Evolutionary conservation across 64 coral and sea anemone species (phyloP), one percentile per base, ranked within the genome.

Genomic region (Stichodactyla mertensii): DNA sequence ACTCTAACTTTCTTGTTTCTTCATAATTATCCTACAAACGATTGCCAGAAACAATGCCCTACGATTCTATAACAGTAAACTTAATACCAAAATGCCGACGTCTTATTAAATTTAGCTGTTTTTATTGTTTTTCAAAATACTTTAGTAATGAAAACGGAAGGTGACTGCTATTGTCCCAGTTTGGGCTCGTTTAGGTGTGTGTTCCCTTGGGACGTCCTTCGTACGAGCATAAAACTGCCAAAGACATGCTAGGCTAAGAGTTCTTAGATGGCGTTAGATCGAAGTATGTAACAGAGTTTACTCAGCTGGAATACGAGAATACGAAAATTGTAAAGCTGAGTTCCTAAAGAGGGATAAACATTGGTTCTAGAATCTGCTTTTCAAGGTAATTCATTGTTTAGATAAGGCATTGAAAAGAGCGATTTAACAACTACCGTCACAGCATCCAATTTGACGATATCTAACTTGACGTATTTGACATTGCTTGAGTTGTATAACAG

Each of bases 81-180:
- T 19, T n/a, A 81, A 53, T 81, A 20, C 53, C 12, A 18, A 55
- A 55, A 55, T 53, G n/a, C 78, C 78, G 78, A 81, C 16, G 6
- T 8, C 78, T 81, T 81, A 81, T 81, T 81, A 81, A 81, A 54
- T 81, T 8, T 19, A 55, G 78, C 78, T 54, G 13, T 81, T 55
- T 52, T 16, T 28, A 81, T 81, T 81, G 78, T 81, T 81, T 7
- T 0, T 53, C 26, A 55, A 81, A 81, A 81, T 81, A 53, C 15
- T 81, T 81, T 52, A 14, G 52, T n/a, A 16, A 81, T 81, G 52
- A 81, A 52, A 81, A 55, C 78, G 53, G 78, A 19, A 74, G 20
- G 23, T 31, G n/a, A 26, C 8, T 4, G 10, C 20, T 74, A 74
- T 74, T 74, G 69, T 74, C 10, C 36, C 12, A 23, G 62, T 74